phyloP scores from a whole-genome alignment of 2,888 invertebrate species.

The Tanypteryx hageni region DNA sequence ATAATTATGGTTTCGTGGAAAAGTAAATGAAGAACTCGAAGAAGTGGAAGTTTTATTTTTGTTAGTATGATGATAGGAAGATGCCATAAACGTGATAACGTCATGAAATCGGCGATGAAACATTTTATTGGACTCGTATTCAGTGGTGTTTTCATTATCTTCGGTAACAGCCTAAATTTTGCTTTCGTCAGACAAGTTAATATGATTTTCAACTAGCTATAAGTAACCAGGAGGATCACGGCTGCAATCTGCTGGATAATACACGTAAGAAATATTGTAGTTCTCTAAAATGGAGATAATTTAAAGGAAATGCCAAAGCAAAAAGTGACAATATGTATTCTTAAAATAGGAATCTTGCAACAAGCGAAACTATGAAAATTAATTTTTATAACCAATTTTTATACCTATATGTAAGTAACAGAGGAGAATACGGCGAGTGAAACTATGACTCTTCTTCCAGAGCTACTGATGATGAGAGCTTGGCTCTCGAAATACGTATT shows the following conservation, averaged over 20 bases:
- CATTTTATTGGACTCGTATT: neutral
- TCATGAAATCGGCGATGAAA: neutral
- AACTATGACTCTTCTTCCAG: too few relatives aligned
- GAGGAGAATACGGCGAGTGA: too few relatives aligned
- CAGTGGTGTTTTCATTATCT: neutral
- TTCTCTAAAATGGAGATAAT: neutral
- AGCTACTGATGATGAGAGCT: too few relatives aligned
- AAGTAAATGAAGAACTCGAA: neutral
- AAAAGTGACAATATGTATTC: too few relatives aligned
- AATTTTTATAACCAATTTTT: too few relatives aligned
- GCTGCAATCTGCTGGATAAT: neutral
- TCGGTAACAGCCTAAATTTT: neutral
- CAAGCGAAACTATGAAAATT: too few relatives aligned
- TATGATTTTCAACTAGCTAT: neutral
- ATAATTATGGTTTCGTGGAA: neutral
- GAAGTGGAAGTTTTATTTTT: neutral
- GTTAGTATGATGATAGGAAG: neutral
- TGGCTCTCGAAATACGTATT: too few relatives aligned
- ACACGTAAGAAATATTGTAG: neutral
- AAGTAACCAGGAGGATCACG: neutral
- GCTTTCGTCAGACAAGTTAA: neutral
- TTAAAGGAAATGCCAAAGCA: neutral
- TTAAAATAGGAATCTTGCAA: too few relatives aligned
- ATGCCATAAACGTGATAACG: conserved; percentile 1
- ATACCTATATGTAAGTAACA: too few relatives aligned